These are phyloP conservation scores for Aphaenogaster floridana DNA, from an alignment of 1,140 invertebrate genomes.

Conservation along the genomic window DNA sequence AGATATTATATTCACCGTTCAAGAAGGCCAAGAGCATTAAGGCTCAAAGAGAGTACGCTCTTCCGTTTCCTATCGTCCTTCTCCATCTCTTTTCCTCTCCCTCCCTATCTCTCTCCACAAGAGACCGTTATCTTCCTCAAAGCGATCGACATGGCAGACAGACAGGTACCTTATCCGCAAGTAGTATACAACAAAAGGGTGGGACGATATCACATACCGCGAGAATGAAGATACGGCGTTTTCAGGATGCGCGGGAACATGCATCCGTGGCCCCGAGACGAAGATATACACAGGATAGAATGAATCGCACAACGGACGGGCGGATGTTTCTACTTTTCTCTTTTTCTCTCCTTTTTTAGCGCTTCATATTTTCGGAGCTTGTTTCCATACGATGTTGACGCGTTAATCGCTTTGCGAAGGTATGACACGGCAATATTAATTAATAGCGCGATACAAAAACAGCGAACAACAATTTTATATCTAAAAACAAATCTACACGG, in stretches of 20 bases:
- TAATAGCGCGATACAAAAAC: background rate
- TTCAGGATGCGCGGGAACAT: constrained; percentile 37
- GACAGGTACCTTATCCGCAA: constrained; percentile 57
- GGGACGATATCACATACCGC: constrained; percentile 29
- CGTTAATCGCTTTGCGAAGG: background rate
- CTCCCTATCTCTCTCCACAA: background rate
- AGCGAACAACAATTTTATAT: background rate
- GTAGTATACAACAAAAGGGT: constrained; percentile 52
- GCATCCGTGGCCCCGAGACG: constrained; percentile 2
- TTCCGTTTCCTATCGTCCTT: constrained; percentile 43
- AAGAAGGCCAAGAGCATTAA: constrained; percentile 14
- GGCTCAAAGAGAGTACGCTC: background rate
- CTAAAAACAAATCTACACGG: background rate
- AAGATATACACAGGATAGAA: constrained; percentile 19
- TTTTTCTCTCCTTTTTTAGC: background rate
- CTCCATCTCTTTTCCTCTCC: background rate
- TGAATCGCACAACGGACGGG: background rate
- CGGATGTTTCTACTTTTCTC: constrained; percentile 21
- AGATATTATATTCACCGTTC: constrained; percentile 4
- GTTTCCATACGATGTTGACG: background rate
- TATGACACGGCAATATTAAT: background rate
- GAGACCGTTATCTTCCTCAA: constrained; percentile 69
- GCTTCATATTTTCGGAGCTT: constrained; percentile 15
- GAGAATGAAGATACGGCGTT: constrained; percentile 23
- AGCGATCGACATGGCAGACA: constrained; percentile 52